These are phyloP conservation scores for Zapus hudsonius DNA, from an alignment of 2,113 vertebrate species.

Conservation along the genomic window DNA sequence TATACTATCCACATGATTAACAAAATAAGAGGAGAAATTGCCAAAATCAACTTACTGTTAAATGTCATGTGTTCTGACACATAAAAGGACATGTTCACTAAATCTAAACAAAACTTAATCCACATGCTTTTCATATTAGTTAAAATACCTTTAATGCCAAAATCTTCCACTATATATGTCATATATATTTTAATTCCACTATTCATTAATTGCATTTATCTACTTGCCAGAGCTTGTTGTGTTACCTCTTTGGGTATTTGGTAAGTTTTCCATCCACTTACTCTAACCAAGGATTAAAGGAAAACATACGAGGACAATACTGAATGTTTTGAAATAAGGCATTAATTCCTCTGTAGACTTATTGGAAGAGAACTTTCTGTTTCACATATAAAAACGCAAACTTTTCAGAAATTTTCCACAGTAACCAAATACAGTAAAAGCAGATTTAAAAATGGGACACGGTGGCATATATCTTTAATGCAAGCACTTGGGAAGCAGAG, in stretches of 20 bases:
- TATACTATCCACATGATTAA: neutral
- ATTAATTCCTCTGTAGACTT: conserved; percentile 42
- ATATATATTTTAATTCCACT: neutral
- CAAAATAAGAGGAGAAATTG: conserved; percentile 31
- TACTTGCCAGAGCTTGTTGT: conserved; percentile 6
- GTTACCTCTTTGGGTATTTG: conserved; percentile 46
- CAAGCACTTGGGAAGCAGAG: too few species aligned
- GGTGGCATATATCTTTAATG: too few species aligned
- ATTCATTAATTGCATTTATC: conserved; percentile 51
- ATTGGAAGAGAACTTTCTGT: conserved; percentile 32
- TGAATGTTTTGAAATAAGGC: conserved; percentile 52
- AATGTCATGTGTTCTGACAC: conserved; percentile 52
- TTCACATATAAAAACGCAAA: conserved; percentile 64
- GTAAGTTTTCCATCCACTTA: conserved; percentile 61
- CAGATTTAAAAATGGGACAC: too few species aligned
- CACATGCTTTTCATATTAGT: conserved; percentile 63
- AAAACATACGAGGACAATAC: conserved; percentile 48
- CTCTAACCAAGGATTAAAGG: conserved; percentile 50
- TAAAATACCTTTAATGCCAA: conserved; percentile 63
- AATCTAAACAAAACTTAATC: conserved; percentile 71
- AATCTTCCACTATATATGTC: too few species aligned
- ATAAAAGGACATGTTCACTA: conserved; percentile 31
- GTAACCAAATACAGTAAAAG: conserved; percentile 32
- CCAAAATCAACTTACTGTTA: conserved; percentile 61
- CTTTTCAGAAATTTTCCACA: conserved; percentile 58